phyloP scores from a whole-genome alignment of 2,797 vertebrate species.

The Micrastur ruficollis region DNA sequence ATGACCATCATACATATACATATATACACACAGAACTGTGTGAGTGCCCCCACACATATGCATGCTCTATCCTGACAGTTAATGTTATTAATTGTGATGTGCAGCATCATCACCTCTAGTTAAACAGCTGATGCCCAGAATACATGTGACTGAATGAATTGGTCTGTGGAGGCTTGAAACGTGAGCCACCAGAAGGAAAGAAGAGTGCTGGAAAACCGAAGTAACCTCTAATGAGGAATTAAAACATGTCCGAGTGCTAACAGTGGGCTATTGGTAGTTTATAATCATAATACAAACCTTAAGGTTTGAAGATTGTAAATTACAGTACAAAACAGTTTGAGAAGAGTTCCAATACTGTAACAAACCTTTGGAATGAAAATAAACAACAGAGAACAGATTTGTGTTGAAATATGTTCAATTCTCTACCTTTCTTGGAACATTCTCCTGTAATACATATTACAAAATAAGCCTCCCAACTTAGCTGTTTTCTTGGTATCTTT shows the following conservation, averaged over 20 bases:
- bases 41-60: rapidly evolving
- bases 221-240: not conserved
- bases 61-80: not conserved
- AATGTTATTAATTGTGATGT: not conserved
- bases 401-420: not conserved
- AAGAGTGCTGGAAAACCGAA: not conserved
- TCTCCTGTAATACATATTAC: not conserved
- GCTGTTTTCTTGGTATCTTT: not conserved
- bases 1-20: not conserved
- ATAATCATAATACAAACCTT: not conserved
- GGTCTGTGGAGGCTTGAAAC: not conserved
- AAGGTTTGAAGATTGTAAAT: not conserved
- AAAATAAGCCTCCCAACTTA: not conserved
- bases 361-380: not conserved
- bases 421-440: not conserved
- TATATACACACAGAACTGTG: rapidly evolving
- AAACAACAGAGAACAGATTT: not conserved
- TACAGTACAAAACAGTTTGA: not conserved
- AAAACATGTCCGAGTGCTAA: not conserved
- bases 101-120: not conserved
- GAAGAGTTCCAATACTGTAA: not conserved
- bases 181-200: not conserved
- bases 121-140: not conserved
- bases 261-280: not conserved
- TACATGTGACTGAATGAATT: not conserved